Percentiles rank a stretch among this genome's conserved stretches.
These are phyloP conservation scores for Drosophila picticornis DNA, from an alignment of 2,888 invertebrate genomes.

Conservation along the genomic window DNA sequence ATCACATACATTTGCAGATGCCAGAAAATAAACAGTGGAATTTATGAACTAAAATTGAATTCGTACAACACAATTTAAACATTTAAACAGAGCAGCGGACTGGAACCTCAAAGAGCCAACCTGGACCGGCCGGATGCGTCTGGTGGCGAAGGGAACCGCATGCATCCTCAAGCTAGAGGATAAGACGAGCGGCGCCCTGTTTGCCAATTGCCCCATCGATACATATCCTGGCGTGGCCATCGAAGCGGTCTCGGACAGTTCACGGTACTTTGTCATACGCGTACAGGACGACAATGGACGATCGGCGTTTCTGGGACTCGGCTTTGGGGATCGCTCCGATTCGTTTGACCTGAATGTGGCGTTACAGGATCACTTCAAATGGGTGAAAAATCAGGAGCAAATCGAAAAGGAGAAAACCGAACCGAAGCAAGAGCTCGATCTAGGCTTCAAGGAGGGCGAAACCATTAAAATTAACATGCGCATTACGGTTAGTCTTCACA, in stretches of 20 bases:
- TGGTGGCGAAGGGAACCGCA: conserved; percentile 95
- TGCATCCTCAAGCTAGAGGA: conserved; percentile 97
- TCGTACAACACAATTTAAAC: conserved; percentile 3
- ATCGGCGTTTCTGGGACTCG: conserved; percentile 97
- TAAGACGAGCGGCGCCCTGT: conserved; percentile 95
- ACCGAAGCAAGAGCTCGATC: conserved; percentile 93
- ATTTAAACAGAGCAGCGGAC: conserved; percentile 94
- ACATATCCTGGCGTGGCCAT: conserved; percentile 97
- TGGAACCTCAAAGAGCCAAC: conserved; percentile 99
- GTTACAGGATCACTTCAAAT: conserved; percentile 99
- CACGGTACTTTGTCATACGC: conserved; percentile 97
- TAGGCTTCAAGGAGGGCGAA: conserved; percentile 99
- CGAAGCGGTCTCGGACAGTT: conserved; percentile 98
- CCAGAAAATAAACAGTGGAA: conserved; percentile 3
- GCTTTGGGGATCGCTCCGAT: conserved; percentile 98
- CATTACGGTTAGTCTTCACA: conserved; percentile 89
- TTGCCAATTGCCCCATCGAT: conserved; percentile 98
- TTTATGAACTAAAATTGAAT: conserved; percentile 21
- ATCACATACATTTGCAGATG: background rate
- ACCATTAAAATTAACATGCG: conserved; percentile 99
- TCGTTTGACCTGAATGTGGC: conserved; percentile 99
- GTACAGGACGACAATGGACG: conserved; percentile 97
- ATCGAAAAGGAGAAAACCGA: conserved; percentile 92
- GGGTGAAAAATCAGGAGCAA: conserved; percentile 93
- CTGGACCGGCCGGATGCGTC: conserved; percentile 98